Base-by-base conservation (phyloP, 1,140 invertebrate species). In the Oreohelix idahoensis region DNA sequence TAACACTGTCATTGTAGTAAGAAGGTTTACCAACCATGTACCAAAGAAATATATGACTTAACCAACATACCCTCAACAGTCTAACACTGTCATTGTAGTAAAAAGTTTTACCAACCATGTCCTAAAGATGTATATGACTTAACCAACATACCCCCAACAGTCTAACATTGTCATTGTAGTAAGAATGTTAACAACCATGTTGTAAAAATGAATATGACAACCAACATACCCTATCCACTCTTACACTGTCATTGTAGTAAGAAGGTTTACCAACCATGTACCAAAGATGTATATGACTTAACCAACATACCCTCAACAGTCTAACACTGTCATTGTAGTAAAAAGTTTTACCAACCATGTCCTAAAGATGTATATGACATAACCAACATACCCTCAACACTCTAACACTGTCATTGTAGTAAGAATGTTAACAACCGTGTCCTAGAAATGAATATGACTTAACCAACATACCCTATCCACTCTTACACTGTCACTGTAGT, bases 61-160 rank as follows among this genome's bases (percentile, higher is more conserved):
- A 26, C 23, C 23, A 23, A 66, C 63, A 66, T 66, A 66, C 92
- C 86, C 92, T 89, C 0, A 97, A 89, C 39, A 94, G 92, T 17
- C 94, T 92, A 0, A 95, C 93, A 38, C 95, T 94, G 10, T 96
- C 93, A 85, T 97, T 96, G 83, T 97, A 95, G 85, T 95, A 95
- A 42, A 94, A 0, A 97, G 91, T 77, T 96, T 94, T n/a, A n/a
- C 53, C 53, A 58, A 58, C n/a, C n/a, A n/a, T 58, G n/a, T 17
- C 15, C n/a, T 15, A 58, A 58, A 58, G n/a, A 58, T 58, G n/a
- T n/a, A n/a, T n/a, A n/a, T n/a, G n/a, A n/a, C 35, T n/a, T n/a
- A 4, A n/a, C n/a, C n/a, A n/a, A n/a, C 15, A 58, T 58, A 17
- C 53, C 53, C 15, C n/a, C 15, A n/a, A 17, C 38, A 94, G 92